Evolutionary conservation across 2,888 invertebrate species (phyloP), one percentile per base, ranked within the genome.

Genomic region (Synergus laeviventris): DNA sequence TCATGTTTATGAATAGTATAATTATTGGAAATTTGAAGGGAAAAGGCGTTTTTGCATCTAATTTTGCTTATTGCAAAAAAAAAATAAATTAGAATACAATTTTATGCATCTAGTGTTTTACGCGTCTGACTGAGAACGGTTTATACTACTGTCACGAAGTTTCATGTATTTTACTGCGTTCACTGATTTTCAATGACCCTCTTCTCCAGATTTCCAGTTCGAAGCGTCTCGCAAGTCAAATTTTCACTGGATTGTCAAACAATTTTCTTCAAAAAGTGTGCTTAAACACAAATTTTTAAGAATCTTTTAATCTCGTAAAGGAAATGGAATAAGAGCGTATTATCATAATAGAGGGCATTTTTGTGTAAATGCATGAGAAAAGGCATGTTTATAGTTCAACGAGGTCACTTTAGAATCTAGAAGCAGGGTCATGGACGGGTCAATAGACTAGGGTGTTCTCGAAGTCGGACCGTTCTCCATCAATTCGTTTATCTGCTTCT

Each of bases 401-500:
- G 45, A 42, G 70, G 31, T 70, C 49, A 70, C 70, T 70, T 49
- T 49, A 45, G 31, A 70, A 70, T 70, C 49, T 70, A 70, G 70
- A 70, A 49, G 70, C 61, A 31, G 70, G 64, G 76, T 66, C 74
- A 74, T 64, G 74, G 54, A 39, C 70, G 70, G 74, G 74, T 77
- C 74, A 70, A 77, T 66, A 74, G 74, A 77, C 70, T 62, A 45
- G 54, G 38, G 74, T 54, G 61, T 76, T 76, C 62, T 74, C 74
- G 62, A 73, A 74, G 76, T 74, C 64, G 74, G 45, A 66, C 18
- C 42, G 66, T 66, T 66, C 49, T 45, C 45, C 70, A 70, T 70
- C 70, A 70, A 49, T 70, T 70, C 70, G 70, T 45, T 70, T 49
- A 70, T 62, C 62, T 38, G 38, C 36, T 62, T 38, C 38, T 62